phyloP scores from a whole-genome alignment of 2,888 invertebrate species.

The Plebejus melissa region DNA sequence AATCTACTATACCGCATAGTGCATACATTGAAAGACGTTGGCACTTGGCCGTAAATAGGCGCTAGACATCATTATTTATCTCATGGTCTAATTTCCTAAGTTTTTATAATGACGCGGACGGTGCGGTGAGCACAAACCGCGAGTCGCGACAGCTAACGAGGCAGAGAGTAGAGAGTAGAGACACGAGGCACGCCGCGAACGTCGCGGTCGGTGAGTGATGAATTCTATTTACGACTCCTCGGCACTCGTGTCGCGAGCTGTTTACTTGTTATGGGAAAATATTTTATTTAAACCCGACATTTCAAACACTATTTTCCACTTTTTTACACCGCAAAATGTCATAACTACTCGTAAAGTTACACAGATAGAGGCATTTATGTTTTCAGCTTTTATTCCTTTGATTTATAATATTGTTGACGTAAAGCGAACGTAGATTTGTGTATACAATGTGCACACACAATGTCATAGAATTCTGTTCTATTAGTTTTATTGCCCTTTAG shows the following conservation, averaged over 20 bases:
- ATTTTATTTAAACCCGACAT: constrained; percentile 21
- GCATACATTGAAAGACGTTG: neutral
- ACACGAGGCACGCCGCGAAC: neutral
- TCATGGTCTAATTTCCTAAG: neutral
- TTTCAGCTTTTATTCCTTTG: constrained; percentile 19
- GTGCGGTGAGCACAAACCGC: constrained; percentile 2
- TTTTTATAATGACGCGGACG: neutral
- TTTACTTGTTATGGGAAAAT: constrained; percentile 20
- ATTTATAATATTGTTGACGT: constrained; percentile 2
- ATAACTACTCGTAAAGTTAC: constrained; percentile 19
- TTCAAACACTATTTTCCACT: constrained; percentile 16
- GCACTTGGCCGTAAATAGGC: neutral
- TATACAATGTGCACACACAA: neutral
- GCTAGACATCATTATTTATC: constrained; percentile 8
- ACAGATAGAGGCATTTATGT: constrained; percentile 6
- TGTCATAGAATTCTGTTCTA: neutral
- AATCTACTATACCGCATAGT: neutral
- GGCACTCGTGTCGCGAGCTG: constrained; percentile 17
- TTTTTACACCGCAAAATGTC: constrained; percentile 18
- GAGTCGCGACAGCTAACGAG: constrained; percentile 14
- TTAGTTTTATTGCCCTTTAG: neutral
- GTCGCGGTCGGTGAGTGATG: constrained; percentile 17
- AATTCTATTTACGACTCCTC: constrained; percentile 17
- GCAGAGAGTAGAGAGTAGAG: neutral
- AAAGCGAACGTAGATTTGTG: neutral